Evolutionary conservation across 2,888 invertebrate species (phyloP), one percentile per base, ranked within the genome.

Genomic region (Cerastoderma edule): DNA sequence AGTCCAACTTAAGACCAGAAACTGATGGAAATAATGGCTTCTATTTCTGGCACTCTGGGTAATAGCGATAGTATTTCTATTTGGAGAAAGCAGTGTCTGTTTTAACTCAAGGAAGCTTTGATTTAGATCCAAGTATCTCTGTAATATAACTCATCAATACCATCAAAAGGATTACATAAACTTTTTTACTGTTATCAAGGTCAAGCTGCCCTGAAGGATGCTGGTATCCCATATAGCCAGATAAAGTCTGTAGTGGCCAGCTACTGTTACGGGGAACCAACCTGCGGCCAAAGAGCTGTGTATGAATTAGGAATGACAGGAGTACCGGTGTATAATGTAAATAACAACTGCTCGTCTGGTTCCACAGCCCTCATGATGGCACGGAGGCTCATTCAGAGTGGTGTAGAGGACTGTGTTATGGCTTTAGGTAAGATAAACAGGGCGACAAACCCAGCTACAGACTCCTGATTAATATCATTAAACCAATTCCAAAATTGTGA

Each of bases 271-370:
- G 91, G 91, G n/a, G 91, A 91, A 72, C 89, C 90, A 50, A 90
- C 90, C 10, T 85, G 88, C 78, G 91, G 91, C 0, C 99, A 99
- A 94, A 94, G 99, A 83, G 98, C 98, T 0, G 93, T 99, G 4
- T 99, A 99, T 93, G 96, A 97, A 92, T 94, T 98, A 44, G 99
- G 99, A 70, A 95, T 99, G 95, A 88, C 85, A 39, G 90, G 90
- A 33, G 83, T 91, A 46, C 90, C 90, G 19, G 86, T 91, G 8
- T 90, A 86, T 75, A 90, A 91, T 80, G 89, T 89, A 56, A 91
- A 91, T 72, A 91, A 91, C 80, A 89, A 89, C 77, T 91, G 90
- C 56, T 89, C 90, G 10, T 89, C 90, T 2, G 90, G 89, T 1
- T 90, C 90, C 13, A 84, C 86, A 63, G 90, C 89, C 1, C 78